Evolutionary conservation across 2,113 vertebrate species (phyloP), one percentile per base, ranked within the genome.

Genomic region (Naja naja): DNA sequence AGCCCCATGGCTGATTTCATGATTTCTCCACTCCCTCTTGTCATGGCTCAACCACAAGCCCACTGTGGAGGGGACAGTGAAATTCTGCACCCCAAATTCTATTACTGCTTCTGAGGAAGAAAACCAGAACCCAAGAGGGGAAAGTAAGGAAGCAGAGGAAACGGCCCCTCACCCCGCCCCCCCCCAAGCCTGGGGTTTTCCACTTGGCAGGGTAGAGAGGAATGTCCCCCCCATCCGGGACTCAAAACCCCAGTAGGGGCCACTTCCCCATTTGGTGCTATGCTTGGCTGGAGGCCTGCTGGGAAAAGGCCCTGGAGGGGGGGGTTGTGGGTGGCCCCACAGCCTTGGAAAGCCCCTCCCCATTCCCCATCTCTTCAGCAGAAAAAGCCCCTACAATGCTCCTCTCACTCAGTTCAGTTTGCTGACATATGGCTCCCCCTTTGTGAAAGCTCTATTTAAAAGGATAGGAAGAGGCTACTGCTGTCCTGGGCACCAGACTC

Each of bases 111-210:
- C n/a, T 3, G 5, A 74, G 64, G 64, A 7, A 34, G 30, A 34
- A 39, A 74, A 18, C n/a, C n/a, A 74, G 69, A n/a, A 18, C 25
- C 25, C 58, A 2, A 7, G 5, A 16, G 14, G 64, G 5, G n/a
- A 39, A 39, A 16, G 1, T 5, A 34, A 16, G 30, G 34, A 34
- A 81, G 69, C 34, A 3, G 5, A 39, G 16, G 16, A 39, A 39
- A 22, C 1, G 0, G 1, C 4, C 64, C 60, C 64, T 1, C 47
- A 9, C 8, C 12, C 22, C 1, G 6, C 74, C 22, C 1, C 18
- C 74, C 18, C 7, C 34, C 34, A 22, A 34, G 34, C 18, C 34
- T 22, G 74, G 74, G 74, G 34, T 3, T 81, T 81, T 39, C 74
- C 74, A 43, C 8, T 18, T 22, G 74, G 7, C 74, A 22, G 20